Conservation (phyloP, 2,888 invertebrate species). For the Cephonodes hylas region DNA sequence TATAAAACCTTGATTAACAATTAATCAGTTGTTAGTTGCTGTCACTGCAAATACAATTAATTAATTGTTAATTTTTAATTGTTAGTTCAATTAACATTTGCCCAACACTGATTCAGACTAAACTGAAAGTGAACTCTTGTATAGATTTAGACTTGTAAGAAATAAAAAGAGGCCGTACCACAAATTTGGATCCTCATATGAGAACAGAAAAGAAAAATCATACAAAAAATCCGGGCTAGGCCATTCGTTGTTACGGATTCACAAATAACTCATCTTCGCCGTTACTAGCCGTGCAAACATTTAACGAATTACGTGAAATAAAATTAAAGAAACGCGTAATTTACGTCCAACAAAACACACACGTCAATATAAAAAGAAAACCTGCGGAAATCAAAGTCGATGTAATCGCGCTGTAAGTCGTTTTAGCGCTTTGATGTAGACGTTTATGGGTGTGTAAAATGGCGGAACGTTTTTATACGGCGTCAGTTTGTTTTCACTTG, state of each 20-base stretch:
- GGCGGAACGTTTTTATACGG: slow-evolving; percentile 54
- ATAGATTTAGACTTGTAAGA: no score
- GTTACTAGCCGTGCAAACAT: background rate
- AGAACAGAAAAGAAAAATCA: no score
- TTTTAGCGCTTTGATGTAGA: slow-evolving; percentile 50
- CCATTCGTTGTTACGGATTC: background rate
- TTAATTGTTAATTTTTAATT: no score
- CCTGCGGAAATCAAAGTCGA: slow-evolving; percentile 27
- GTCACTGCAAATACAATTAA: no score
- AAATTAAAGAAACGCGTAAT: slow-evolving; percentile 16
- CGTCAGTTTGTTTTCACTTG: slow-evolving; percentile 43
- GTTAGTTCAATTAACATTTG: no score
- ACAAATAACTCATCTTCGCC: background rate
- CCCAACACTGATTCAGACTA: no score
- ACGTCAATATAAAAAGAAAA: slow-evolving; percentile 22
- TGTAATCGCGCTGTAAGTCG: slow-evolving; percentile 30
- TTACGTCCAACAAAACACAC: background rate
- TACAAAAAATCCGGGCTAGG: background rate
- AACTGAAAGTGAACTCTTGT: no score
- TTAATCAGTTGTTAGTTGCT: no score
- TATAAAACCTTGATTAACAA: no score
- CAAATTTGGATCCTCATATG: no score
- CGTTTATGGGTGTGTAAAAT: slow-evolving; percentile 57
- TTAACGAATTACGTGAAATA: slow-evolving; percentile 9
- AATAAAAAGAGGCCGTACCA: no score